These are phyloP conservation scores for Argopecten irradians DNA, from an alignment of 1,140 invertebrate species.

Conservation along the genomic window DNA sequence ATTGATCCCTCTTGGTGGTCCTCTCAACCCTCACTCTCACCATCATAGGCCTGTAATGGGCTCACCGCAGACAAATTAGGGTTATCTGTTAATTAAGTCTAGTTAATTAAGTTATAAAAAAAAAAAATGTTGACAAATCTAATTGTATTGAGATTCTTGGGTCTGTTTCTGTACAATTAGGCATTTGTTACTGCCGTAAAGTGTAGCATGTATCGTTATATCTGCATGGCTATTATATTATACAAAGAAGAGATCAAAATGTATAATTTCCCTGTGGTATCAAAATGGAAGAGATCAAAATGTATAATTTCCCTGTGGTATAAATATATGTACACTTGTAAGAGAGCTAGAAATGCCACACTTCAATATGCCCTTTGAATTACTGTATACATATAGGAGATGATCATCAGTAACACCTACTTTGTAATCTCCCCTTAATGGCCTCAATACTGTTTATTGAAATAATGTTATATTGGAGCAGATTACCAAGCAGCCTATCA, in stretches of 20 bases:
- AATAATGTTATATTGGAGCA: conserved; percentile 5
- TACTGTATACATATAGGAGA: not conserved
- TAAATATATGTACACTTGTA: not conserved
- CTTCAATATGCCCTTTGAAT: conserved; percentile 21
- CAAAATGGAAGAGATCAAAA: too few species aligned
- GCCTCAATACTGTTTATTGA: conserved; percentile 21
- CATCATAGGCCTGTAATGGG: not conserved
- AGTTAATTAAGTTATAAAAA: conserved; percentile 19
- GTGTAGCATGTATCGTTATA: not conserved
- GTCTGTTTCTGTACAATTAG: not conserved
- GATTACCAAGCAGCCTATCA: not conserved
- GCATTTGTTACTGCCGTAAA: not conserved
- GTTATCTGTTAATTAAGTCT: conserved; percentile 17
- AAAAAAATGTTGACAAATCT: not conserved
- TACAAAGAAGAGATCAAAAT: conserved; percentile 11
- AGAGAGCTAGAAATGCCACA: not conserved
- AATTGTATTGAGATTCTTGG: conserved; percentile 1
- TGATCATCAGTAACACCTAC: not conserved
- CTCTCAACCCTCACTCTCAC: not conserved
- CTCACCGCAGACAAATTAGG: not conserved
- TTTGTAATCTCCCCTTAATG: conserved; percentile 10
- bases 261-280: not conserved
- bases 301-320: not conserved
- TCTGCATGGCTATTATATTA: not conserved
- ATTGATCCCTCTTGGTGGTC: not conserved